Conservation (phyloP, 2,888 invertebrate genomes). For the Molanna angustata region DNA sequence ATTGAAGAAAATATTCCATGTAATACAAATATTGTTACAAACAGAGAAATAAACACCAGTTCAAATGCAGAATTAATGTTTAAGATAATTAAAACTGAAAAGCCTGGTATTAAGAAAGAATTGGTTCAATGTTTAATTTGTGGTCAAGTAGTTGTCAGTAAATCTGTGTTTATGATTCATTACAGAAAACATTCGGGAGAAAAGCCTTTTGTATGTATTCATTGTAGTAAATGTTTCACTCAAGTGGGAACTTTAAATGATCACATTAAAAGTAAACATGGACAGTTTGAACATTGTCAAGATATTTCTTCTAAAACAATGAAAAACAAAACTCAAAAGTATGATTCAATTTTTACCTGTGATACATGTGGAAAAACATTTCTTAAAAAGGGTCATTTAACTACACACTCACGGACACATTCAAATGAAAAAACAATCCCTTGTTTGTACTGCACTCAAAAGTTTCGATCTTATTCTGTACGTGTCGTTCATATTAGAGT, state of each 20-base stretch:
- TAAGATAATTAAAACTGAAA: constrained; percentile 2
- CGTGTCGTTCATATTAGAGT: constrained; percentile 40
- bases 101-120: constrained; percentile 8
- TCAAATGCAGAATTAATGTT: too few relatives aligned
- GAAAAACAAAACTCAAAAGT: neutral
- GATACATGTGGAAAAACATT: constrained; percentile 48
- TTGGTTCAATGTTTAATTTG: constrained; percentile 16
- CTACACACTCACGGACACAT: constrained; percentile 45
- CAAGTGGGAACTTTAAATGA: constrained; percentile 19
- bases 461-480: constrained; percentile 43
- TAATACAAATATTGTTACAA: neutral
- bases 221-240: constrained; percentile 20
- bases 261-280: constrained; percentile 17
- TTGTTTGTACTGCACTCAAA: constrained; percentile 41
- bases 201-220: constrained; percentile 16
- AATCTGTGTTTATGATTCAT: constrained; percentile 22
- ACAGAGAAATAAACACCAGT: too few relatives aligned
- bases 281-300: constrained; percentile 2
- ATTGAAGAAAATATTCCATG: neutral
- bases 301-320: constrained; percentile 11
- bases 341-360: constrained; percentile 35
- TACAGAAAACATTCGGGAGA: constrained; percentile 26
- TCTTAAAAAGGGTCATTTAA: constrained; percentile 42
- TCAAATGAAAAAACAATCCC: constrained; percentile 48
- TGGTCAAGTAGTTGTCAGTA: constrained; percentile 15